Conservation (phyloP, 1,140 invertebrate genomes). For the Pseudomyrmex sp. region DNA sequence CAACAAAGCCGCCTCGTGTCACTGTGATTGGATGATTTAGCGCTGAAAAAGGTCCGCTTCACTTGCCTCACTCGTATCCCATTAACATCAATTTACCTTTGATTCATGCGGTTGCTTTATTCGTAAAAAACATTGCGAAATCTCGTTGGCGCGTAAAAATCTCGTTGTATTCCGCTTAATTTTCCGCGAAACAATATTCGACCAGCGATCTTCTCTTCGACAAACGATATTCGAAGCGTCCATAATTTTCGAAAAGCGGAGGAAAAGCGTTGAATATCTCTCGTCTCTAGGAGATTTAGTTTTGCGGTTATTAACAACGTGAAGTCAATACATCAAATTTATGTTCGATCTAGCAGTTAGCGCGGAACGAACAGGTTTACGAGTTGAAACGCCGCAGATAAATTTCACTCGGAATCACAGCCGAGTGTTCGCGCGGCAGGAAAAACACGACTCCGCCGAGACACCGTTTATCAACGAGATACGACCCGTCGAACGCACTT, state of each 20-base stretch:
- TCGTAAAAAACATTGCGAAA: slow-evolving; percentile 3
- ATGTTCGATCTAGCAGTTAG: slow-evolving; percentile 33
- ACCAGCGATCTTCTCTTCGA: too few relatives aligned
- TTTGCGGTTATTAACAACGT: slow-evolving; percentile 17
- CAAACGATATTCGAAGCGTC: too few relatives aligned
- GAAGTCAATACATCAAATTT: slow-evolving; percentile 52
- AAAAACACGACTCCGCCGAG: neutral
- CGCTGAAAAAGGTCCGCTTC: slow-evolving; percentile 12
- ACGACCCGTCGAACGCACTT: slow-evolving; percentile 3
- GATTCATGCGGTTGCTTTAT: neutral
- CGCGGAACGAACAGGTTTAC: slow-evolving; percentile 21
- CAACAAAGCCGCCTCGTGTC: slow-evolving; percentile 17
- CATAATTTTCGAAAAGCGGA: too few relatives aligned
- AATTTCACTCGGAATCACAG: slow-evolving; percentile 32
- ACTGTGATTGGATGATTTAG: slow-evolving; percentile 30
- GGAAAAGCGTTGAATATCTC: neutral
- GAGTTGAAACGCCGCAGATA: slow-evolving; percentile 21
- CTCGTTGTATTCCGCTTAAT: too few relatives aligned
- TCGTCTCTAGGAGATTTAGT: slow-evolving; percentile 25
- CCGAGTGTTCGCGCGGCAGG: neutral
- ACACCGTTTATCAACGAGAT: slow-evolving; percentile 18
- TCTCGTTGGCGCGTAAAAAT: too few relatives aligned
- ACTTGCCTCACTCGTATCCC: slow-evolving; percentile 3
- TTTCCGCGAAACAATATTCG: too few relatives aligned
- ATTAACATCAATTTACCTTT: slow-evolving; percentile 50